Conservation (phyloP, 2,888 invertebrate species). For the Anticlea derivata region DNA sequence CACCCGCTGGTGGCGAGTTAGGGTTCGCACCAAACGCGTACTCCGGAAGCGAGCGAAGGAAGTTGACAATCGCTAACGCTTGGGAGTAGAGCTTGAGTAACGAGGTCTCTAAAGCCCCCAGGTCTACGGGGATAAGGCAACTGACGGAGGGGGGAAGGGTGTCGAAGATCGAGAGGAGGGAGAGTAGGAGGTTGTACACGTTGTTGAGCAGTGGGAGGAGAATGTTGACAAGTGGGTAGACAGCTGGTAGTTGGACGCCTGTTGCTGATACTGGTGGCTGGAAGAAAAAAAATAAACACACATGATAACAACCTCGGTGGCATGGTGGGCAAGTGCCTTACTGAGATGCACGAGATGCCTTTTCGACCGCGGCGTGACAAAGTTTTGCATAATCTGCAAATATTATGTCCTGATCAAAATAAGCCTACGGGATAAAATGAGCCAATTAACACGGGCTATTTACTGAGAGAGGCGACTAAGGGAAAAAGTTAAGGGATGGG, state of each 20-base stretch:
- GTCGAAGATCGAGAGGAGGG: slow-evolving; percentile 74
- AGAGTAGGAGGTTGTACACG: slow-evolving; percentile 74
- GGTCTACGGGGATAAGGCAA: slow-evolving; percentile 69
- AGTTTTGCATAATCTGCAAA: too few species aligned
- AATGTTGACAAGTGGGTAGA: slow-evolving; percentile 75
- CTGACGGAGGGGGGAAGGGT: slow-evolving; percentile 70
- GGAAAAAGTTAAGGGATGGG: too few species aligned
- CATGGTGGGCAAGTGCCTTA: too few species aligned
- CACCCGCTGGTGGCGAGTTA: slow-evolving; percentile 52
- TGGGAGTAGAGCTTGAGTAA: slow-evolving; percentile 72
- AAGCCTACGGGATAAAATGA: too few species aligned
- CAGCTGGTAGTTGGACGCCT: slow-evolving; percentile 68
- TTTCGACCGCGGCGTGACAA: too few species aligned
- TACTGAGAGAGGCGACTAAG: too few species aligned
- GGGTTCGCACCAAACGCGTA: slow-evolving; percentile 72
- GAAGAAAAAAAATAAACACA: slow-evolving; percentile 32
- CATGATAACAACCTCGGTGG: too few species aligned
- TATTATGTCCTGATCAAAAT: too few species aligned
- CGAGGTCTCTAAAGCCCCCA: slow-evolving; percentile 72
- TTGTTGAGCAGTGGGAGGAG: slow-evolving; percentile 73
- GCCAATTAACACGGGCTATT: too few species aligned
- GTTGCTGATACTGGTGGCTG: slow-evolving; percentile 64
- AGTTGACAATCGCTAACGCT: slow-evolving; percentile 74
- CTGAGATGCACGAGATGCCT: too few species aligned
- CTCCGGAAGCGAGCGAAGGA: slow-evolving; percentile 64